Conservation (phyloP, 1,140 invertebrate species). For the Contarinia nasturtii region DNA sequence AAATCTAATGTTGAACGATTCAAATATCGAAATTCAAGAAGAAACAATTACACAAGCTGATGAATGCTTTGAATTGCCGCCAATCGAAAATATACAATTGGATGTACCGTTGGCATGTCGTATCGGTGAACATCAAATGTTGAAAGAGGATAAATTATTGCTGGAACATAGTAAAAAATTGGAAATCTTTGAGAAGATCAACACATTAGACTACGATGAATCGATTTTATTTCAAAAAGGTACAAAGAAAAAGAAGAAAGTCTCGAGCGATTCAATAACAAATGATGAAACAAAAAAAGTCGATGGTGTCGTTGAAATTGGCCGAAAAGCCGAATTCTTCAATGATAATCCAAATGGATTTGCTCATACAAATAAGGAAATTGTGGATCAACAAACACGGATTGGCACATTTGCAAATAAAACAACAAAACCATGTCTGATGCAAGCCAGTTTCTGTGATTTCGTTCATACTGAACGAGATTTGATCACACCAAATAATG, state of each 20-base stretch:
- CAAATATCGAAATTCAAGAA: slow-evolving; percentile 11
- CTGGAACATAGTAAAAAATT: slow-evolving; percentile 8
- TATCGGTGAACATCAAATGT: slow-evolving; percentile 16
- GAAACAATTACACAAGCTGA: slow-evolving; percentile 25
- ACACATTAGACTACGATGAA: slow-evolving; percentile 19
- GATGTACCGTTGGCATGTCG: slow-evolving; percentile 23
- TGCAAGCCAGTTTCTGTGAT: slow-evolving; percentile 20
- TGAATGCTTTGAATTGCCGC: slow-evolving; percentile 30
- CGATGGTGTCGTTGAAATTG: slow-evolving; percentile 19
- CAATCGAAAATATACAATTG: slow-evolving; percentile 23
- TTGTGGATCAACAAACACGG: not conserved
- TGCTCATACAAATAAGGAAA: not conserved
- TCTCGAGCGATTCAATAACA: not conserved
- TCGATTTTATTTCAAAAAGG: slow-evolving; percentile 15
- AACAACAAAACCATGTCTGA: slow-evolving; percentile 13
- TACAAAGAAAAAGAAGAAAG: not conserved
- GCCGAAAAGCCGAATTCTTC: slow-evolving; percentile 12
- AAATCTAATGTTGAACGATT: slow-evolving; percentile 2
- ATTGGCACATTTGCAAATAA: not conserved
- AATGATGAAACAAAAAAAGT: slow-evolving; percentile 1
- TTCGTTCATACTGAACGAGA: too few species aligned
- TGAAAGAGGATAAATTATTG: slow-evolving; percentile 6
- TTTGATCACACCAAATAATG: too few species aligned
- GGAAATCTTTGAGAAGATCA: slow-evolving; percentile 20
- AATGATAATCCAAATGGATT: not conserved